These are phyloP conservation scores for Hippocampus abdominalis DNA, from an alignment of 2,113 vertebrate genomes.

Conservation along the genomic window DNA sequence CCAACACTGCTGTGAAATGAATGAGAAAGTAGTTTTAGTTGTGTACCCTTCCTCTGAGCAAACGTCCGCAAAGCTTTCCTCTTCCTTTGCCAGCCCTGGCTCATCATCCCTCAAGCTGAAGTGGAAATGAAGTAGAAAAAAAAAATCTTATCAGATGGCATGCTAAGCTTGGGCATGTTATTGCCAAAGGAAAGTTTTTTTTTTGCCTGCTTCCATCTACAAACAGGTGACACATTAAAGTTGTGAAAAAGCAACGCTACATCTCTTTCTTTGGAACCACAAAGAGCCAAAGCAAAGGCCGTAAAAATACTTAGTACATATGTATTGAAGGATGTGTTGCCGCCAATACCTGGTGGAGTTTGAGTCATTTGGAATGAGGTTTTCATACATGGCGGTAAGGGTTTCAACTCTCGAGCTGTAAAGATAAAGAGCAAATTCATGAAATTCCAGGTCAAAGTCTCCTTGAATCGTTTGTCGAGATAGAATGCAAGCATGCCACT, in stretches of 20 bases:
- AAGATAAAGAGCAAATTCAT: conserved; percentile 28
- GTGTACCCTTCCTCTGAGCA: conserved; percentile 36
- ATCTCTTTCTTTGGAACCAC: background rate
- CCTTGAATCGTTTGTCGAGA: conserved; percentile 19
- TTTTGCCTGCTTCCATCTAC: conserved; percentile 1
- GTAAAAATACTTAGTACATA: background rate
- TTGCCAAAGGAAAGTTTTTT: conserved; percentile 2
- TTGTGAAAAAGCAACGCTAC: background rate
- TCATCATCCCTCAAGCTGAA: conserved; percentile 40
- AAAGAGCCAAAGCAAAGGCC: background rate
- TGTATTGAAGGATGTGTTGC: background rate
- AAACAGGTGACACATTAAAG: background rate
- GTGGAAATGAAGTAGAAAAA: conserved; percentile 3
- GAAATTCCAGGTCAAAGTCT: conserved; percentile 12
- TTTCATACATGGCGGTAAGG: conserved; percentile 40
- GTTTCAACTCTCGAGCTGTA: conserved; percentile 40
- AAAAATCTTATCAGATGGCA: conserved; percentile 31
- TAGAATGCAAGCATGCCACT: conserved; percentile 18
- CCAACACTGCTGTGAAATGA: conserved; percentile 27
- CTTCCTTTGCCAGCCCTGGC: conserved; percentile 25
- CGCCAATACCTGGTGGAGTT: conserved; percentile 54
- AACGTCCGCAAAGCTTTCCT: conserved; percentile 18
- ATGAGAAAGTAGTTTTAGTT: conserved; percentile 38
- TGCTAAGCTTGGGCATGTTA: conserved; percentile 2
- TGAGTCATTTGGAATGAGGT: conserved; percentile 44